Evolutionary conservation across 2,113 vertebrate genomes (phyloP).

Genomic region (Noctilio leporinus): DNA sequence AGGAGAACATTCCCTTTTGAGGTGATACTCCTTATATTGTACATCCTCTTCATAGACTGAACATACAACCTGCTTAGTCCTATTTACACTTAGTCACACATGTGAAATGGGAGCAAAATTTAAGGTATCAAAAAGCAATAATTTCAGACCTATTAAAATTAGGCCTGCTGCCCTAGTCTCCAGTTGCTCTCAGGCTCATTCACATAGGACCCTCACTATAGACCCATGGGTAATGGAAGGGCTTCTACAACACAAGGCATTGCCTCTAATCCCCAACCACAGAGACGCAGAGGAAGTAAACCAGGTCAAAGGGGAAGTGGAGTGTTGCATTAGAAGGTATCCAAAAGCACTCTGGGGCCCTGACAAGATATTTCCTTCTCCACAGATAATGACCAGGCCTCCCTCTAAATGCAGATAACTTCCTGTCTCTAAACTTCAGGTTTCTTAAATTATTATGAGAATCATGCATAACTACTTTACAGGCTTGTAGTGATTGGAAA

Average conservation of each 20-base stretch:
- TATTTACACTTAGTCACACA: background rate
- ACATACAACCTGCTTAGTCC: background rate
- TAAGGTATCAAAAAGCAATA: background rate
- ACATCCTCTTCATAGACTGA: background rate
- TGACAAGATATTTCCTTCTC: background rate
- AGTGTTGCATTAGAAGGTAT: background rate
- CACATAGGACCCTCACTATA: background rate
- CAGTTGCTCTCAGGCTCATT: background rate
- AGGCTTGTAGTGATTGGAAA: constrained; percentile 29
- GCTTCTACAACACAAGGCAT: background rate
- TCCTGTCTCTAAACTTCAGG: background rate
- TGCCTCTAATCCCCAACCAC: background rate
- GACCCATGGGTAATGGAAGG: background rate
- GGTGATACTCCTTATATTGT: background rate
- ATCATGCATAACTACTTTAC: constrained; percentile 26
- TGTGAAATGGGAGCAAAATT: background rate
- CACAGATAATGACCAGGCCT: background rate
- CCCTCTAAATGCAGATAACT: background rate
- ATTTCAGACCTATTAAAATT: background rate
- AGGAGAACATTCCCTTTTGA: background rate
- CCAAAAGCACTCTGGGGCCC: background rate
- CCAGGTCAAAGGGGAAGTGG: background rate
- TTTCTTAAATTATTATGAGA: constrained; percentile 31
- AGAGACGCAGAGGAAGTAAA: background rate
- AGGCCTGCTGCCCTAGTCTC: background rate